Evolutionary conservation across 92 coral and sea anemone species (phyloP).

Genomic region (Desmophyllum pertusum): DNA sequence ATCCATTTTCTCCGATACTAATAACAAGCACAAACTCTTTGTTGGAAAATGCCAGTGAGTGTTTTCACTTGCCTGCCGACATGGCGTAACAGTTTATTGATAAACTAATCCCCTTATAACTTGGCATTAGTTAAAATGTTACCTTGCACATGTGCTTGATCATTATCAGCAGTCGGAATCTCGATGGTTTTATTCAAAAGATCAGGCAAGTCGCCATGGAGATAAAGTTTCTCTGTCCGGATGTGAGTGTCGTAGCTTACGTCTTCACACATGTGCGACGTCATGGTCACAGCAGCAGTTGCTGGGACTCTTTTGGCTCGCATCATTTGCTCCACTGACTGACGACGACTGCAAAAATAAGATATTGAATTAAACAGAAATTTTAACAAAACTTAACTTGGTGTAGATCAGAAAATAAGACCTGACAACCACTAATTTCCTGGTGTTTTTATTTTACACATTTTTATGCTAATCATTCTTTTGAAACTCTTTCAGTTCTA

Average conservation of each 20-base stretch:
- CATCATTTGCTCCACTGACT: conserved; percentile 88
- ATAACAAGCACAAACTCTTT: no score
- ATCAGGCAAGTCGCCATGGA: conserved; percentile 52
- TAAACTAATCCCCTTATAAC: neutral
- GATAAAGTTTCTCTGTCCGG: conserved; percentile 90
- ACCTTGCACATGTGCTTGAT: conserved; percentile 42
- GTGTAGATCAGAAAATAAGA: neutral
- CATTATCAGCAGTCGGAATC: neutral
- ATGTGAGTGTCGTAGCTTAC: conserved; percentile 81
- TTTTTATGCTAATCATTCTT: no score
- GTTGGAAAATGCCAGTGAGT: no score
- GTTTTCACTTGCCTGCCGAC: neutral
- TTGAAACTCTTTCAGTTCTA: no score
- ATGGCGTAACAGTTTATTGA: neutral
- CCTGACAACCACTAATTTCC: no score
- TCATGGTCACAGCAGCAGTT: conserved; percentile 89
- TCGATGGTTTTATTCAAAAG: conserved; percentile 21
- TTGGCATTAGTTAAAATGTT: neutral
- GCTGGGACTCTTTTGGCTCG: conserved; percentile 94
- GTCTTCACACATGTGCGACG: conserved; percentile 81
- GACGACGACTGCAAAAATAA: conserved; percentile 66
- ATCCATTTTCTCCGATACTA: no score
- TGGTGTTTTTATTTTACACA: no score
- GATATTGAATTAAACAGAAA: neutral
- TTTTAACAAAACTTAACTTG: neutral